Percentiles rank a stretch among this genome's conserved stretches.
These are phyloP conservation scores for Myotis brandtii DNA, from an alignment of 2,113 vertebrate genomes.

Conservation along the genomic window DNA sequence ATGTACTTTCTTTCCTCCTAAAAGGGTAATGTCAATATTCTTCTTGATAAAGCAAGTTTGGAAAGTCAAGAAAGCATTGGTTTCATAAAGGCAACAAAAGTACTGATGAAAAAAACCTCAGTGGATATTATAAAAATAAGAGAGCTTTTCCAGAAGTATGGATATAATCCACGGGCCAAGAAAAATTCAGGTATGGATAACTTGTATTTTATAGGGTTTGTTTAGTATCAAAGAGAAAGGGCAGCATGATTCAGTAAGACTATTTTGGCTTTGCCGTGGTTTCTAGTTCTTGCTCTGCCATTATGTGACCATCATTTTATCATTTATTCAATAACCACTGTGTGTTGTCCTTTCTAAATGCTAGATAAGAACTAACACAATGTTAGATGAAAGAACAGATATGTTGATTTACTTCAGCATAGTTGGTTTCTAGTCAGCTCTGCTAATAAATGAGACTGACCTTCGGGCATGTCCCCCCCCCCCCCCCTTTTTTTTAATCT, in stretches of 20 bases:
- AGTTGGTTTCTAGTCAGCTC: background rate
- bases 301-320: background rate
- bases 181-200: constrained; percentile 83
- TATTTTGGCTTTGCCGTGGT: background rate
- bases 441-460: background rate
- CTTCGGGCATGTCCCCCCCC: background rate
- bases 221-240: background rate
- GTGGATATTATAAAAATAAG: constrained; percentile 88
- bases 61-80: constrained; percentile 78
- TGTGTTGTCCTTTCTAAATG: background rate
- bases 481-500: background rate
- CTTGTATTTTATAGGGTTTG: background rate
- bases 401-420: background rate
- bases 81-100: constrained; percentile 89
- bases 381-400: background rate
- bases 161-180: constrained; percentile 84
- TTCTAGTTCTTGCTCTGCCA: background rate
- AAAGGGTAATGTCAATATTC: constrained; percentile 87
- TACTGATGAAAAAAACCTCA: constrained; percentile 87
- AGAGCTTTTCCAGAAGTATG: constrained; percentile 91
- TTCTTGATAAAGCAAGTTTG: constrained; percentile 81
- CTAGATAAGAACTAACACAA: background rate
- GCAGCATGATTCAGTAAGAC: background rate
- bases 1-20: background rate
- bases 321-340: background rate